Base-by-base conservation (phyloP, 2,797 vertebrate species). In the Perodicticus potto region DNA sequence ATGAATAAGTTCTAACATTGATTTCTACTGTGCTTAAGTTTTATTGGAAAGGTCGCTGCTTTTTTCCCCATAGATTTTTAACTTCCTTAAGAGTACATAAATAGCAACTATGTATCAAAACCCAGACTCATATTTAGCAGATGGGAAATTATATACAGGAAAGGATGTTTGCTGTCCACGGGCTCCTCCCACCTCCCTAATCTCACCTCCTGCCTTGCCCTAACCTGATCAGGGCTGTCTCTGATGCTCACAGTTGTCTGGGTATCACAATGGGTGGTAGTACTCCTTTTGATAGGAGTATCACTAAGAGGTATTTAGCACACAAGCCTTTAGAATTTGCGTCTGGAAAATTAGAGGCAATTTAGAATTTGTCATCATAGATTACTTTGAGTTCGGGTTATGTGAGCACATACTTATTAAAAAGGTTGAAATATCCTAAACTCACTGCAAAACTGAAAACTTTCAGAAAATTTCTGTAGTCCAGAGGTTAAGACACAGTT, bases 311-410 rank as follows among this genome's bases (percentile, higher is more conserved):
- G 80, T 88, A 74, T 77, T 90, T 89, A 89, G 61, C n/a, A 89
- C 65, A 43, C 43, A 34, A 27, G 13, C 40, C 93, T 67, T 88
- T 89, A 86, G 53, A 88, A 88, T 82, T 89, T 2, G 40, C 13
- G 70, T 89, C 80, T 82, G 59, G 57, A 92, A 95, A 93, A 95
- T 69, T 40, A 82, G 81, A 96, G 77, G 37, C 53, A 82, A 74
- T 90, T 94, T 88, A 83, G 57, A 86, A 82, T 90, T 86, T 92
- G 29, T 84, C 59, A 67, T 81, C 45, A 80, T 77, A 49, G 49
- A 92, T 63, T 88, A 49, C 34, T 87, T 92, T 88, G 57, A 92
- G 65, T 77, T 86, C 91, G 34, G 27, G 1, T 59, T 95, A 55
- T 65, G 32, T 82, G 82, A 93, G 73, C 27, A 69, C 29, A 89